These are phyloP conservation scores for Aeoliscus strigatus DNA, from an alignment of 2,797 vertebrate genomes.

Conservation along the genomic window DNA sequence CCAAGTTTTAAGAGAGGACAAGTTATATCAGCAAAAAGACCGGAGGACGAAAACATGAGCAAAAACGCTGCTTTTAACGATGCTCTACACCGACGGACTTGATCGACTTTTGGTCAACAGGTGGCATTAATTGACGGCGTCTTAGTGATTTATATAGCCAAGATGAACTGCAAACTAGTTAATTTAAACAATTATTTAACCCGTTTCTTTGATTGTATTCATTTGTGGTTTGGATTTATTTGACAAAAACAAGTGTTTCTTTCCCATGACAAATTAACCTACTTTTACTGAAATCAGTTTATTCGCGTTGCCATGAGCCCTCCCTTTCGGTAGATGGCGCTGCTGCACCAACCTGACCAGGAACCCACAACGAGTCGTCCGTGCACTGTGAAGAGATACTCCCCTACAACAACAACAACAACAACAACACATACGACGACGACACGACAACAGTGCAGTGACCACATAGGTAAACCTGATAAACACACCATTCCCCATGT, in stretches of 20 bases:
- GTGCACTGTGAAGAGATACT: not conserved
- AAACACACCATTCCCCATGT: not conserved
- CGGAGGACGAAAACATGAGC: conserved; percentile 72
- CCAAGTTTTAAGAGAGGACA: conserved; percentile 58
- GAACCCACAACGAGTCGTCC: not conserved
- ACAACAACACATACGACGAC: too few species aligned
- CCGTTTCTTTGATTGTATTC: too few species aligned
- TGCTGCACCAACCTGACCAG: not conserved
- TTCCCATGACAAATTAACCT: not conserved
- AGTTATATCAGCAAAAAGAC: conserved; percentile 55
- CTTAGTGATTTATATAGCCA: conserved; percentile 20
- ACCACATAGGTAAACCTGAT: too few species aligned
- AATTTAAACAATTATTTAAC: too few species aligned
- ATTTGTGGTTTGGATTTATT: too few species aligned
- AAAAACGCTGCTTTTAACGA: not conserved
- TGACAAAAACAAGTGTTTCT: too few species aligned
- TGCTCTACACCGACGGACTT: too few species aligned
- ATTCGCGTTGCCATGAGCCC: conserved; percentile 3
- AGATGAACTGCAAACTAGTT: too few species aligned
- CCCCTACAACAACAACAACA: not conserved
- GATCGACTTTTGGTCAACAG: not conserved
- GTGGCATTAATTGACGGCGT: conserved; percentile 8
- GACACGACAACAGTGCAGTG: too few species aligned
- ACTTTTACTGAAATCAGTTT: too few species aligned
- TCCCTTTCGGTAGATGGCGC: conserved; percentile 31